Conservation (phyloP, 2,113 vertebrate species). For the Procapra przewalskii region DNA sequence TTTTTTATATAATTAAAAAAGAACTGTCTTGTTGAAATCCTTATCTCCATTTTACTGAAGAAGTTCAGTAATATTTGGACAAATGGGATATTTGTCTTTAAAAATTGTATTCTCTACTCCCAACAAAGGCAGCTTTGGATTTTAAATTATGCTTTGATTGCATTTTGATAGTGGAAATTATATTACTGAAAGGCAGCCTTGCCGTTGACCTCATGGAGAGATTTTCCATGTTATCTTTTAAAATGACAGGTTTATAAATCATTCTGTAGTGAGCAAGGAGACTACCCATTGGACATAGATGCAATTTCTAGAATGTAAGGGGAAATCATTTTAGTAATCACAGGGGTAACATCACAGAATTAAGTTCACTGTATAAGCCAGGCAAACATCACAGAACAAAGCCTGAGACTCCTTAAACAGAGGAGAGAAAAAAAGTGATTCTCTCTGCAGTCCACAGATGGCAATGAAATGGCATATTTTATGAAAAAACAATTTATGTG, state of each 20-base stretch:
- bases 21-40: not conserved
- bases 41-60: not conserved
- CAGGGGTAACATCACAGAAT: not conserved
- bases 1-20: not conserved
- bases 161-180: slow-evolving; percentile 18
- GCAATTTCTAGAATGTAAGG: slow-evolving; percentile 25
- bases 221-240: slow-evolving; percentile 38
- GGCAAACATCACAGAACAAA: not conserved
- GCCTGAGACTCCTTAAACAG: not conserved
- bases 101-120: not conserved
- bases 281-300: not conserved
- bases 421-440: not conserved
- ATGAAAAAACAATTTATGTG: not conserved
- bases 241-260: slow-evolving; percentile 62
- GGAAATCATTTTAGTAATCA: slow-evolving; percentile 9
- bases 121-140: not conserved
- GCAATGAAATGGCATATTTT: not conserved
- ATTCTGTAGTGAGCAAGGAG: not conserved
- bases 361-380: not conserved
- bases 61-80: not conserved
- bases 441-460: not conserved
- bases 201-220: slow-evolving; percentile 12
- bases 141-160: slow-evolving; percentile 19
- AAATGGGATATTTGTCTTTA: not conserved
- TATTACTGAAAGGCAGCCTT: not conserved